Base-by-base conservation (phyloP, 2,797 vertebrate genomes). In the Poecilia velifera region DNA sequence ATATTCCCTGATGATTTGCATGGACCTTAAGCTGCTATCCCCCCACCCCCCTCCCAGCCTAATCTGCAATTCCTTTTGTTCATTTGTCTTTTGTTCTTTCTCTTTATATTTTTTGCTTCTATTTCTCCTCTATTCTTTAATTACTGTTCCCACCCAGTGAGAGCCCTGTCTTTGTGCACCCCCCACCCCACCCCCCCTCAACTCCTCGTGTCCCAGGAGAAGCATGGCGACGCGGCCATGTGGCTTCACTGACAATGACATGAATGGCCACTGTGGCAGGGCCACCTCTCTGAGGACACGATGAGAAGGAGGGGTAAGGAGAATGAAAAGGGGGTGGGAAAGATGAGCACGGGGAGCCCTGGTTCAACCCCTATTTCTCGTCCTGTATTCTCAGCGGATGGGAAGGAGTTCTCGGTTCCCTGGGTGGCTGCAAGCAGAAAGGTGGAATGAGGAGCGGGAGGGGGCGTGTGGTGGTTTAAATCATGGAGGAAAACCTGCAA, bases 31-130 rank as follows among this genome's bases (percentile, higher is more conserved):
- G 79, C 84, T 85, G 79, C 62, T 85, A 87, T 1, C 53, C 51
- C 82, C 86, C 85, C 85, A 7, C 7, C 41, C 41, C 41, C 83
- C 84, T 85, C 91, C 83, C 72, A 74, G 82, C 81, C 83, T 91
- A 91, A 94, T 94, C 91, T 93, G 85, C 90, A 91, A 94, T 95
- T 94, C 93, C 92, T 93, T 95, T 95, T 95, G 93, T 94, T 95
- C 91, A 88, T 91, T 91, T 91, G 82, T 83, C 93, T 93, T 95
- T 95, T 94, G 92, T 94, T 94, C 94, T 94, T 93, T 91, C 89
- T 90, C 93, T 94, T 93, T 94, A 92, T 92, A 89, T 91, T 88
- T 91, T 92, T 91, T 92, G 82, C 91, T 85, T 92, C 92, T 93
- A 92, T 94, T 94, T 94, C 92, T 94, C 86, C 76, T 90, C 91